Conservation (phyloP, 1,140 invertebrate genomes). For the Macrosteles quadrilineatus region DNA sequence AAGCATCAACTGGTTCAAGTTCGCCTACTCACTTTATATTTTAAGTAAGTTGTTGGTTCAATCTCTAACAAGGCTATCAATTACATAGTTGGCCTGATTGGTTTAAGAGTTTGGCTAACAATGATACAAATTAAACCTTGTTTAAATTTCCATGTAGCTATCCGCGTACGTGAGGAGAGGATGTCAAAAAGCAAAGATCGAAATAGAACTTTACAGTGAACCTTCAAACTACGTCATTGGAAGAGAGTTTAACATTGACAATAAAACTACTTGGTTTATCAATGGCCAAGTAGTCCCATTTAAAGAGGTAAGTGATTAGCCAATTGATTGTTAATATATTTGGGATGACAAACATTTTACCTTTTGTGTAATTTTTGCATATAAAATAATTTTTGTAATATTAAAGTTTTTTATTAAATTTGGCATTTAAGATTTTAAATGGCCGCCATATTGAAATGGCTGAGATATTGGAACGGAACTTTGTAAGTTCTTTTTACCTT, state of each 20-base stretch:
- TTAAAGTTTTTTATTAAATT: not conserved
- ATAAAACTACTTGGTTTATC: constrained; percentile 63
- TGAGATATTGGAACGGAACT: no score
- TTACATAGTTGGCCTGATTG: no score
- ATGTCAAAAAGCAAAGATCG: constrained; percentile 67
- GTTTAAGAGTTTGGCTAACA: no score
- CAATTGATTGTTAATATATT: not conserved
- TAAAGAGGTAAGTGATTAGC: constrained; percentile 54
- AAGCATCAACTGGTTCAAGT: no score
- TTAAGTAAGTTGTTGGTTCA: no score
- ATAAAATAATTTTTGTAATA: not conserved
- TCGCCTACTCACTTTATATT: no score
- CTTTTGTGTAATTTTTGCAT: not conserved
- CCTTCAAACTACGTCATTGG: constrained; percentile 46
- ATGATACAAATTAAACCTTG: no score
- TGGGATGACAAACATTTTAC: not conserved
- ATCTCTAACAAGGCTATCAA: no score
- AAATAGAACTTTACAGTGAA: constrained; percentile 68
- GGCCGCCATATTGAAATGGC: no score
- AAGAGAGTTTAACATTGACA: constrained; percentile 55
- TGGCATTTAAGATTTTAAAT: no score
- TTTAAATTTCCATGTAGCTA: not conserved
- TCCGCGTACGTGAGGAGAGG: constrained; percentile 67
- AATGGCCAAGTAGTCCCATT: constrained; percentile 59
- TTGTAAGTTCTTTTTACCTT: not conserved